Percentiles rank a stretch among this genome's conserved stretches.
Evolutionary conservation across 2,797 vertebrate genomes (phyloP).

Genomic region (Harpagifer antarcticus): DNA sequence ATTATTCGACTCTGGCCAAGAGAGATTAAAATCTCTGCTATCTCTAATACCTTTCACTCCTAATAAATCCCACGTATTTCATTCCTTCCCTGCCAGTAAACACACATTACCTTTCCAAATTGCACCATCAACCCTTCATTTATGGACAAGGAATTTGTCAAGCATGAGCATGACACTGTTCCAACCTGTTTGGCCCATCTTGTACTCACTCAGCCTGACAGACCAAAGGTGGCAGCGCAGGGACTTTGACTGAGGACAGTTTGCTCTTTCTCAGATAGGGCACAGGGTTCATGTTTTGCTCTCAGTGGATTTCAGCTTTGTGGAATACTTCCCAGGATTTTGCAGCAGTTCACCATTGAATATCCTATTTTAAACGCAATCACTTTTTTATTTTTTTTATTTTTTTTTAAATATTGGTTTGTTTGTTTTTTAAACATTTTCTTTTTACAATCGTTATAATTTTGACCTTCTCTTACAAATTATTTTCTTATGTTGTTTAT

Average conservation of each 20-base stretch:
- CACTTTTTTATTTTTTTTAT: no score
- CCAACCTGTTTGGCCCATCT: conserved; percentile 27
- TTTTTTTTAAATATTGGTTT: no score
- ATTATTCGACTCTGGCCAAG: conserved; percentile 50
- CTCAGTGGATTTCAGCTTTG: background rate
- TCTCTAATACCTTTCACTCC: conserved; percentile 38
- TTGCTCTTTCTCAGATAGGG: conserved; percentile 30
- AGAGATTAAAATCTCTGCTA: conserved; percentile 15
- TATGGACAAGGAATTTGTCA: conserved; percentile 47
- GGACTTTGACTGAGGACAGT: conserved; percentile 53
- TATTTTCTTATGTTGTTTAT: no score
- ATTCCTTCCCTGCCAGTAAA: conserved; percentile 59
- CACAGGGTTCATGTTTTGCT: conserved; percentile 30
- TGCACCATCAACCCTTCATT: conserved; percentile 53
- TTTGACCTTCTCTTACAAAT: no score
- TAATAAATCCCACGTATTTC: conserved; percentile 45
- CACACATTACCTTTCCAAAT: conserved; percentile 36
- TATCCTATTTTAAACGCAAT: conserved; percentile 2
- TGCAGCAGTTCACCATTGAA: background rate
- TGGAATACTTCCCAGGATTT: conserved; percentile 11
- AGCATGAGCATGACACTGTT: conserved; percentile 52
- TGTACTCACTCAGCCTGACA: conserved; percentile 36
- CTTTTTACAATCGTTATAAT: no score
- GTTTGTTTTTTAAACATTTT: no score
- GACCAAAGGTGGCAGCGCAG: conserved; percentile 64